Conservation (phyloP, 2,888 invertebrate genomes). For the Agonopterix alstromeriana region DNA sequence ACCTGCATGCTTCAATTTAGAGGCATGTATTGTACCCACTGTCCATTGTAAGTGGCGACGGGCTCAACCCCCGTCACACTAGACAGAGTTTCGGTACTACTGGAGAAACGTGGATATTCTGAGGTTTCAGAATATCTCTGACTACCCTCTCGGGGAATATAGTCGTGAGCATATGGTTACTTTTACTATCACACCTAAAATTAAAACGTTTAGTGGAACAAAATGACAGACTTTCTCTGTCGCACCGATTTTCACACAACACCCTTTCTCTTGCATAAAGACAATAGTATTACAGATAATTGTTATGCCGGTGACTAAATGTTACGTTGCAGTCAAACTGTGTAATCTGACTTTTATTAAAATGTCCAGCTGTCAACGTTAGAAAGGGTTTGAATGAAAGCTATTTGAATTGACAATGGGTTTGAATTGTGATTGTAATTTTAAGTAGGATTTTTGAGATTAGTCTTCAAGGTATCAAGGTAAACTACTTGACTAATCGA, state of each 20-base stretch:
- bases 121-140: no score
- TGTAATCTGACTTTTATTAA: slow-evolving; percentile 10
- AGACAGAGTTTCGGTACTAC: no score
- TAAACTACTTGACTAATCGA: no score
- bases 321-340: slow-evolving; percentile 32
- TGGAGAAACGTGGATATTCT: no score
- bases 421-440: not conserved
- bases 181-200: slow-evolving; percentile 33
- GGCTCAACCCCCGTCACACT: no score
- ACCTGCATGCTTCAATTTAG: no score
- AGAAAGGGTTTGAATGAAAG: not conserved
- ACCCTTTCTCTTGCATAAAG: slow-evolving; percentile 54
- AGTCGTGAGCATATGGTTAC: no score
- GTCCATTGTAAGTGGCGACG: no score
- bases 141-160: no score
- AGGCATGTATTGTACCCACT: no score
- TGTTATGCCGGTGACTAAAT: slow-evolving; percentile 42
- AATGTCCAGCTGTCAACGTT: slow-evolving; percentile 1
- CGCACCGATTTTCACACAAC: slow-evolving; percentile 34
- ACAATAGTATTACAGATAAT: slow-evolving; percentile 62
- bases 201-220: slow-evolving; percentile 15
- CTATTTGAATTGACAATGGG: not conserved
- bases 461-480: not conserved
- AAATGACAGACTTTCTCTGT: slow-evolving; percentile 39
- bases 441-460: not conserved